Evolutionary conservation across 2,888 invertebrate species (phyloP), one percentile per base, ranked within the genome.

Genomic region (Cephus runcator): DNA sequence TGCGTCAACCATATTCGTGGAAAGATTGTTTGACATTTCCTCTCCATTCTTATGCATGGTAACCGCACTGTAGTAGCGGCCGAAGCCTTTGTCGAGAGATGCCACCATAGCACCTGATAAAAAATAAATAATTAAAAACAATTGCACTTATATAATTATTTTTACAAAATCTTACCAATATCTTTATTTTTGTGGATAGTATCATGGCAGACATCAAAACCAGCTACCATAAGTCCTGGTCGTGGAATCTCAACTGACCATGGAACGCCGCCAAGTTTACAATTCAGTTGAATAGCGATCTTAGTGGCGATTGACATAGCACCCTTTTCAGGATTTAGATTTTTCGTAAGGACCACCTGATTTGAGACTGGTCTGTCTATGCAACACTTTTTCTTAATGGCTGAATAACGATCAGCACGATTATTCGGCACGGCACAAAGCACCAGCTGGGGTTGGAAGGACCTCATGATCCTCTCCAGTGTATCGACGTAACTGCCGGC

Each of bases 131-230:
- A 30, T 33, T 69, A 69, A 2, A 12, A 31, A 69, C 4, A 30
- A 69, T 69, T 69, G 11, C 12, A 36, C 1, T 40, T 40, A 6
- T 40, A 40, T 40, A 23, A 40, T 40, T 40, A 40, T 40, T 15
- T 40, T 15, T 40, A 40, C 40, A 4, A 40, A 40, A 23, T 40
- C 84, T 82, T 68, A 81, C 93, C 94, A 79, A 86, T 92, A 68
- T 92, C 92, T 36, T 92, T 85, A 81, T 89, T 83, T 88, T 95
- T 95, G 68, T 93, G 92, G 12, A 93, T 93, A 0, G 96, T 94
- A 86, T 98, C 97, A 89, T 98, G 97, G 87, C 97, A 98, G 1
- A 97, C 97, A 90, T 98, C 98, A 87, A 96, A 97, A 0, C 97
- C 98, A 12, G 96, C 93, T 0, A 97, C 94, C 97, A 98, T 97